A percentile compares a stretch with the other conserved stretches of the same genome.
phyloP scores from a whole-genome alignment of 2,888 invertebrate species.

The Coleophora flavipennella region DNA sequence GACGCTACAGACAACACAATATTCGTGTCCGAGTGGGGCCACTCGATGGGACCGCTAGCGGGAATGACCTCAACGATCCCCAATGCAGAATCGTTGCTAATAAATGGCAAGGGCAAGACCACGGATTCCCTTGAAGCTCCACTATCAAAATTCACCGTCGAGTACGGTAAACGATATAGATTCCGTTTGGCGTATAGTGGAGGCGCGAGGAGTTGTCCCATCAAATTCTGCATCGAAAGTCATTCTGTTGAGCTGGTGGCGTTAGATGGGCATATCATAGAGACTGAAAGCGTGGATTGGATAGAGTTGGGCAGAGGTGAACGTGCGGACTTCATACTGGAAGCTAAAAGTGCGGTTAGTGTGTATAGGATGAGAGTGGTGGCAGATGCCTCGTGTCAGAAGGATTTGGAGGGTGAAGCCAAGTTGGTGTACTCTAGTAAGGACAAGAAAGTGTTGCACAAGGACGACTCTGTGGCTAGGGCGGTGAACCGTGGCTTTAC shows the following conservation, averaged over 20 bases:
- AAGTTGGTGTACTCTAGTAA: constrained; percentile 56
- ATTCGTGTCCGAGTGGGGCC: constrained; percentile 80
- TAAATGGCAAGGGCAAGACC: constrained; percentile 75
- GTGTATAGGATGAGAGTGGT: constrained; percentile 75
- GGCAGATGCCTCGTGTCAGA: constrained; percentile 64
- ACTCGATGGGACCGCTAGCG: constrained; percentile 64
- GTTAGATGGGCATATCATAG: constrained; percentile 79
- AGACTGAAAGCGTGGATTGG: constrained; percentile 69
- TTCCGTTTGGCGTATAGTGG: constrained; percentile 79
- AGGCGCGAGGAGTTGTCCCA: constrained; percentile 78
- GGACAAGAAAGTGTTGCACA: constrained; percentile 38
- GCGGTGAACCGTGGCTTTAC: constrained; percentile 46
- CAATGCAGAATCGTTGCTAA: constrained; percentile 68
- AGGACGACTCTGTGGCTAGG: constrained; percentile 35
- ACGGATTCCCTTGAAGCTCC: constrained; percentile 50
- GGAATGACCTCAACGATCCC: constrained; percentile 49
- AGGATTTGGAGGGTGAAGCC: constrained; percentile 64
- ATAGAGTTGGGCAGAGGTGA: constrained; percentile 80
- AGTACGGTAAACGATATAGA: constrained; percentile 74
- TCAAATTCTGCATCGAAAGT: constrained; percentile 76
- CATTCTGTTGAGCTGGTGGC: constrained; percentile 78
- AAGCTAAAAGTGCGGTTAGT: constrained; percentile 69
- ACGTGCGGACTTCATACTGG: constrained; percentile 81
- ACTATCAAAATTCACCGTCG: constrained; percentile 63
- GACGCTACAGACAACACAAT: constrained; percentile 80